Conservation (phyloP, 2,797 vertebrate genomes). For the Picus viridis region DNA sequence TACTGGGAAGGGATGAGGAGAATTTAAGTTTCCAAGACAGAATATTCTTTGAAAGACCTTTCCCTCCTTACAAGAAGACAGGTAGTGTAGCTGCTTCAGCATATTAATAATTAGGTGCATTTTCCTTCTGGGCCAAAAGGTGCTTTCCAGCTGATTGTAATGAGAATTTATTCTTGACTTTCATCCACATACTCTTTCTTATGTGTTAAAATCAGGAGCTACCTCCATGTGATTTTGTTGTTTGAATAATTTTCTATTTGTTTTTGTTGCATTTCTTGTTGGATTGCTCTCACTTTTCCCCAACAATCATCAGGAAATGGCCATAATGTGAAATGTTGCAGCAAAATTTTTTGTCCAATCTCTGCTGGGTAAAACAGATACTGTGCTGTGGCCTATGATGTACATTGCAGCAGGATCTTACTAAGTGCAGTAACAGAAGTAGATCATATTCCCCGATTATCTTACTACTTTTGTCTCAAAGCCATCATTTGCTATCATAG, state of each 20-base stretch:
- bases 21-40: background rate
- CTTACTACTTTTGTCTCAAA: background rate
- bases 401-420: background rate
- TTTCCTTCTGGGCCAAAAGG: background rate
- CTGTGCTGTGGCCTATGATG: background rate
- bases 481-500: background rate
- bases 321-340: background rate
- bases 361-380: background rate
- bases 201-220: background rate
- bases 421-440: background rate
- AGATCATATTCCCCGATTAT: background rate
- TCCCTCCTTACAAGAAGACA: background rate
- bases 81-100: background rate
- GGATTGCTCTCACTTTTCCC: background rate
- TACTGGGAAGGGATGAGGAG: background rate
- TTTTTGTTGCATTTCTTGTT: background rate
- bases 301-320: background rate
- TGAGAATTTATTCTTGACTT: background rate
- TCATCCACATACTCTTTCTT: background rate
- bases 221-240: background rate
- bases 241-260: background rate
- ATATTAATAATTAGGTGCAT: background rate
- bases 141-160: background rate
- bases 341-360: background rate
- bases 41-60: background rate